Conservation (phyloP, 37 sponge, comb jelly and placozoan genomes). For the Eunapius fragilis region DNA sequence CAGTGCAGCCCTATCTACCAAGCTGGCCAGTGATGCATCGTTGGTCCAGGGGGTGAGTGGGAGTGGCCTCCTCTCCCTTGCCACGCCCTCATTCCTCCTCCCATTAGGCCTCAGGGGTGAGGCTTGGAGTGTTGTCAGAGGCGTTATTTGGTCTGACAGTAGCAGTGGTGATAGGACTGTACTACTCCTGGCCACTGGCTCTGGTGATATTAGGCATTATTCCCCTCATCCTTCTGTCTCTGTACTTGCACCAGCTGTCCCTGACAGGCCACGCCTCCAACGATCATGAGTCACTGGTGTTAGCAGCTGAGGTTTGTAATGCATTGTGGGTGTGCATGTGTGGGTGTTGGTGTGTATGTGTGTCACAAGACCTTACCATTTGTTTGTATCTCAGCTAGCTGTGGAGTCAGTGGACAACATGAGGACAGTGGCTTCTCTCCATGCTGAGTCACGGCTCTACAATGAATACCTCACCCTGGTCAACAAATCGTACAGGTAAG, state of each 20-base stretch:
- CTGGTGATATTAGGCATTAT: slow-evolving; percentile 43
- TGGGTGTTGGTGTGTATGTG: background rate
- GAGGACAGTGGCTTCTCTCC: slow-evolving; percentile 7
- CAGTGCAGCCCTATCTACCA: slow-evolving; percentile 83
- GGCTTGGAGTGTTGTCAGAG: slow-evolving; percentile 41
- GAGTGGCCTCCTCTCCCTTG: background rate
- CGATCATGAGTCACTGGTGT: background rate
- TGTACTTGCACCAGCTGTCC: background rate
- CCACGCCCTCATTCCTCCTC: background rate
- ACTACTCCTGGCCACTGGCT: slow-evolving; percentile 64
- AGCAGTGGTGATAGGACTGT: slow-evolving; percentile 37
- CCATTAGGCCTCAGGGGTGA: slow-evolving; percentile 51
- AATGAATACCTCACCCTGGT: background rate
- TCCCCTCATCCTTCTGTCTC: slow-evolving; percentile 44
- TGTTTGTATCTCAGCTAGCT: background rate
- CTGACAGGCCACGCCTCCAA: slow-evolving; percentile 7
- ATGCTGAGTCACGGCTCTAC: background rate
- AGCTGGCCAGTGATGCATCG: slow-evolving; percentile 87
- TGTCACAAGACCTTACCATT: background rate
- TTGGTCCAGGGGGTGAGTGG: slow-evolving; percentile 85
- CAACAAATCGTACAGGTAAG: background rate
- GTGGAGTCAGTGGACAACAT: slow-evolving; percentile 16
- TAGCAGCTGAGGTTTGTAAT: background rate
- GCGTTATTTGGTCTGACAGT: slow-evolving; percentile 6
- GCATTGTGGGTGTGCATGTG: background rate